These are phyloP conservation scores for Pipa parva DNA, from an alignment of 2,113 vertebrate genomes.

Conservation along the genomic window DNA sequence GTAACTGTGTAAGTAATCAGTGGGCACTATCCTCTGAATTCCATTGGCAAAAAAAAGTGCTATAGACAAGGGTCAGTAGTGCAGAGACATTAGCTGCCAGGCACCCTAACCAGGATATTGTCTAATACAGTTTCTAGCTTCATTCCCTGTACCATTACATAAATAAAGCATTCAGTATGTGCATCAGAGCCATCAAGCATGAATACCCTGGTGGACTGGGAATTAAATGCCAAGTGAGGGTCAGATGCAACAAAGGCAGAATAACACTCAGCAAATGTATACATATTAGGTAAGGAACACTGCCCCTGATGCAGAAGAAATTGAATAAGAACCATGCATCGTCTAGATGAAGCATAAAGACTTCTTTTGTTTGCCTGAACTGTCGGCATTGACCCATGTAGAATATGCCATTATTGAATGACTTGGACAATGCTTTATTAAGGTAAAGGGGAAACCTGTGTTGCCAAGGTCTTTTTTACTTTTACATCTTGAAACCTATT, in stretches of 20 bases:
- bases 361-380: conserved; percentile 64
- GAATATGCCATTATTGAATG: conserved; percentile 66
- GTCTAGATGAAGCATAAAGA: conserved; percentile 64
- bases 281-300: conserved; percentile 66
- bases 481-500: conserved; percentile 43
- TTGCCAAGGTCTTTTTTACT: conserved; percentile 48
- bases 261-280: conserved; percentile 76
- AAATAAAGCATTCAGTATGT: conserved; percentile 69
- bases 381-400: conserved; percentile 59
- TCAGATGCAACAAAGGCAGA: conserved; percentile 72
- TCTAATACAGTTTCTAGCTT: conserved; percentile 55
- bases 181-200: conserved; percentile 68
- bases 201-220: conserved; percentile 70
- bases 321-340: conserved; percentile 63
- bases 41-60: conserved; percentile 36
- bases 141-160: conserved; percentile 54
- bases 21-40: conserved; percentile 35
- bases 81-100: conserved; percentile 45
- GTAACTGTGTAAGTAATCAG: conserved; percentile 23
- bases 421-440: conserved; percentile 65
- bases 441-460: conserved; percentile 57
- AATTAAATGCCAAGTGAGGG: conserved; percentile 80
- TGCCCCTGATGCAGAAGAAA: conserved; percentile 61
- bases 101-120: conserved; percentile 55
- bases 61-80: conserved; percentile 36